Conservation (phyloP, 2,797 vertebrate species). For the Halcyon leucocephala region DNA sequence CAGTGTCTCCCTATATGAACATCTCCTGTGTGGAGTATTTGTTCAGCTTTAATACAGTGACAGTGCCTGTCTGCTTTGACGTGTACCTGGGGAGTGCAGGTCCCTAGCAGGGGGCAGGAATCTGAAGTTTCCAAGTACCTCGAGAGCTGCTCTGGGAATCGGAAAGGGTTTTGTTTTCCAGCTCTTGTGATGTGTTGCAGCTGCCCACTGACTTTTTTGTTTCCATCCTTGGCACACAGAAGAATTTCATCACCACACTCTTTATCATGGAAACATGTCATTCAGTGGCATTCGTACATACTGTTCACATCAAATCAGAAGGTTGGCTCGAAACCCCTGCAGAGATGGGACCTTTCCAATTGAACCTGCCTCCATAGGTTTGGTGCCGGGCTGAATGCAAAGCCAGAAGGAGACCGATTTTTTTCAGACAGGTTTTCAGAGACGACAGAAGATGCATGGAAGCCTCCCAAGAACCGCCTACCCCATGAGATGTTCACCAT, state of each 20-base stretch:
- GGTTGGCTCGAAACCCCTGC: slow-evolving; percentile 53
- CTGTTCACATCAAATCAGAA: slow-evolving; percentile 67
- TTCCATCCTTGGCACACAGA: slow-evolving; percentile 52
- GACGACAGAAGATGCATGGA: slow-evolving; percentile 67
- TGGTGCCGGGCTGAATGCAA: slow-evolving; percentile 25
- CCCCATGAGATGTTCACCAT: slow-evolving; percentile 65
- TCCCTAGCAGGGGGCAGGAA: not conserved
- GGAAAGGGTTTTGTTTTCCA: slow-evolving; percentile 43
- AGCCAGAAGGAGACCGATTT: slow-evolving; percentile 65
- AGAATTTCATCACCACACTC: slow-evolving; percentile 66
- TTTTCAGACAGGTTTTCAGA: slow-evolving; percentile 67
- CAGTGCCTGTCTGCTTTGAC: not conserved
- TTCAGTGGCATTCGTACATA: slow-evolving; percentile 53
- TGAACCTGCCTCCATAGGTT: slow-evolving; percentile 64
- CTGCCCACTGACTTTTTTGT: slow-evolving; percentile 69
- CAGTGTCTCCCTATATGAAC: not conserved
- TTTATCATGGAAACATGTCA: slow-evolving; percentile 72
- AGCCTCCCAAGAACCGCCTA: slow-evolving; percentile 69
- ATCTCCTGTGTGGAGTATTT: not conserved
- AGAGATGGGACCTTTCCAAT: slow-evolving; percentile 63
- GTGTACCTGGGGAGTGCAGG: not conserved
- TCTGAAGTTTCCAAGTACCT: not conserved
- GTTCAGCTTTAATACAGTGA: not conserved
- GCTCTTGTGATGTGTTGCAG: slow-evolving; percentile 64
- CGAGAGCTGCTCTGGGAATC: not conserved